A percentile compares a stretch with the other conserved stretches of the same genome.
Evolutionary conservation across 2,888 invertebrate species (phyloP).

Genomic region (Dynastes hyllus): DNA sequence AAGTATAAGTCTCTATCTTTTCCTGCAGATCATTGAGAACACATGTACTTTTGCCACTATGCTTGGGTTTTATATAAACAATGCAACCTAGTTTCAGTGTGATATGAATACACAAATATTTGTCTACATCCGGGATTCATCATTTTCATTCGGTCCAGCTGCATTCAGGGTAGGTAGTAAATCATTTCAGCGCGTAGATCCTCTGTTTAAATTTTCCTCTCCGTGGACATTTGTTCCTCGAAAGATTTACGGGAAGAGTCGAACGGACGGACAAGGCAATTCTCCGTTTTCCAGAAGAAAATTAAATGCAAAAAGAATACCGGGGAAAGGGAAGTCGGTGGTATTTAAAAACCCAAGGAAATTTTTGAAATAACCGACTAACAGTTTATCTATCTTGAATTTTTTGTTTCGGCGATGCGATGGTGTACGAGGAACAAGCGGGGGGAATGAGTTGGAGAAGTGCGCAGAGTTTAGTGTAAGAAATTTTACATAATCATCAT

Average conservation of each 20-base stretch:
- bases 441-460: conserved; percentile 11
- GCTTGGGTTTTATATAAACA: too few species aligned
- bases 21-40: too few species aligned
- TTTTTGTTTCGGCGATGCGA: conserved; percentile 19
- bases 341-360: conserved; percentile 46
- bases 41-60: too few species aligned
- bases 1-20: too few species aligned
- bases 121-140: conserved; percentile 6
- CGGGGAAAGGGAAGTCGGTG: conserved; percentile 39
- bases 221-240: conserved; percentile 4
- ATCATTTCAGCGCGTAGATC: background rate
- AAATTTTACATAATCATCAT: conserved; percentile 47
- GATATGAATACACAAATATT: conserved; percentile 15
- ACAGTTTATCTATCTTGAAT: conserved; percentile 43
- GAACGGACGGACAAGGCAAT: conserved; percentile 19
- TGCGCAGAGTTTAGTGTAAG: conserved; percentile 30
- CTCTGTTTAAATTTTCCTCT: conserved; percentile 27
- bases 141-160: conserved; percentile 1
- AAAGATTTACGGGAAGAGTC: conserved; percentile 21
- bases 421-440: conserved; percentile 6
- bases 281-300: conserved; percentile 39
- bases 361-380: conserved; percentile 44
- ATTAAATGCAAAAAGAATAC: too few species aligned
- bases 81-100: background rate
- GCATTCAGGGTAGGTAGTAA: conserved; percentile 4